A percentile compares a stretch with the other conserved stretches of the same genome.
These are phyloP conservation scores for Eulacestoma nigropectus DNA, from an alignment of 2,113 vertebrate genomes.

Conservation along the genomic window DNA sequence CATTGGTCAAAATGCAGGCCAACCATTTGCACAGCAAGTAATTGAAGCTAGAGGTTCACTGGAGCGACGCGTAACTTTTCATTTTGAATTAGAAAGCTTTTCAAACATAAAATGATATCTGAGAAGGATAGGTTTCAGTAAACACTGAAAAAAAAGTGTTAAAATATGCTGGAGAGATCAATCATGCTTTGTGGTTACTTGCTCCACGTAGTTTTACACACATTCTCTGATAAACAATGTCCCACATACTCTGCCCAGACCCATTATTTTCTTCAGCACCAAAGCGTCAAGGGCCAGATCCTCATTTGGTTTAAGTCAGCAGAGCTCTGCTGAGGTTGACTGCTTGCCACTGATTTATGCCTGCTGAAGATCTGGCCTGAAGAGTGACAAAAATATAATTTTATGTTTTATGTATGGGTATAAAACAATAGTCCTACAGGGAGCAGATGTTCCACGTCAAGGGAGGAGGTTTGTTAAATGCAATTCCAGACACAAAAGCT, in stretches of 20 bases:
- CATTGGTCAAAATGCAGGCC: constrained; percentile 74
- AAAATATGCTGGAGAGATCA: constrained; percentile 72
- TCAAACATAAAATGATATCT: constrained; percentile 70
- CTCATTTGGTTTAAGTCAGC: constrained; percentile 44
- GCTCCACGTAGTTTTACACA: constrained; percentile 52
- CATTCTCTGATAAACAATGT: constrained; percentile 72
- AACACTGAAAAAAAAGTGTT: constrained; percentile 59
- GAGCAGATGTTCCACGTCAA: constrained; percentile 61
- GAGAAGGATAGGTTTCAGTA: constrained; percentile 72
- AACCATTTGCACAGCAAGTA: constrained; percentile 69
- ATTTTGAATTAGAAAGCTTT: constrained; percentile 78
- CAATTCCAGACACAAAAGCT: constrained; percentile 68
- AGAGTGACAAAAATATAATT: constrained; percentile 76
- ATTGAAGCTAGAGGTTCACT: constrained; percentile 71
- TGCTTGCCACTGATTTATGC: constrained; percentile 55
- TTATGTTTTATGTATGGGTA: constrained; percentile 77
- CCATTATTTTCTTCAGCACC: constrained; percentile 71
- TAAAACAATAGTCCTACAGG: constrained; percentile 70
- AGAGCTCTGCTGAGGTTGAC: constrained; percentile 50
- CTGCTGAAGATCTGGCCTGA: constrained; percentile 60
- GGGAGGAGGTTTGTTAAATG: constrained; percentile 63
- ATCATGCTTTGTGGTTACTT: constrained; percentile 66
- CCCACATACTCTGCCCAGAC: constrained; percentile 62
- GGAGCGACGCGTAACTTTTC: constrained; percentile 69
- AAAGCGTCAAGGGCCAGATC: constrained; percentile 56